phyloP scores from a whole-genome alignment of 2,113 vertebrate species.

The Chlorodrepanis virens region DNA sequence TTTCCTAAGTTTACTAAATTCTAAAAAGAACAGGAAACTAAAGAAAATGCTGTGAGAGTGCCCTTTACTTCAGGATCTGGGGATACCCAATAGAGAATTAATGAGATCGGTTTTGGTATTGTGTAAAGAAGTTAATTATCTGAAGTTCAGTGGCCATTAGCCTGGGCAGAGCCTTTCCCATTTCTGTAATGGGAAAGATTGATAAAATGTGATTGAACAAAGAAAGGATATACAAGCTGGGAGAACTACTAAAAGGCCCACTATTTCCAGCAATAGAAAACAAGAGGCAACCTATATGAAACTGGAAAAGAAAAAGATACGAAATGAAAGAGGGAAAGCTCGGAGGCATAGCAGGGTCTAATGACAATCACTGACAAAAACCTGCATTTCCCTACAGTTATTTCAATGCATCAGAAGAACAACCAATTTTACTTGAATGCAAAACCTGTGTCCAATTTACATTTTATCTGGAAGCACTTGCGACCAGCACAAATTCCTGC shows the following conservation, averaged over 20 bases:
- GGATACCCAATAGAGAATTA: neutral
- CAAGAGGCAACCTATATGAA: neutral
- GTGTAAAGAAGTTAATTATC: neutral
- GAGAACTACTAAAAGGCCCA: neutral
- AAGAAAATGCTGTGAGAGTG: neutral
- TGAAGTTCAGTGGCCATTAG: neutral
- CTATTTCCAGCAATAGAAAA: neutral
- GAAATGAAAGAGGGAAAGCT: neutral
- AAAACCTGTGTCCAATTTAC: neutral
- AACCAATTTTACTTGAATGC: neutral
- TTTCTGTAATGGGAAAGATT: neutral
- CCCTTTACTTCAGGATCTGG: neutral
- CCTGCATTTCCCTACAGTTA: neutral
- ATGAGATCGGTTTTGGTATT: fast-evolving
- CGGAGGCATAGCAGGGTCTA: neutral
- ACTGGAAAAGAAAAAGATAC: neutral
- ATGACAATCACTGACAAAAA: neutral
- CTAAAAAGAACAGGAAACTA: neutral
- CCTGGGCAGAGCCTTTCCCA: neutral
- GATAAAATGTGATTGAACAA: neutral
- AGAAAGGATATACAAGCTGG: neutral
- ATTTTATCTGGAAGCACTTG: neutral
- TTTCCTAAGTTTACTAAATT: neutral
- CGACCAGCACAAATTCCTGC: neutral
- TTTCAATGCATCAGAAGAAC: neutral